Conservation (phyloP, 2,113 vertebrate species). For the Abramis brama region DNA sequence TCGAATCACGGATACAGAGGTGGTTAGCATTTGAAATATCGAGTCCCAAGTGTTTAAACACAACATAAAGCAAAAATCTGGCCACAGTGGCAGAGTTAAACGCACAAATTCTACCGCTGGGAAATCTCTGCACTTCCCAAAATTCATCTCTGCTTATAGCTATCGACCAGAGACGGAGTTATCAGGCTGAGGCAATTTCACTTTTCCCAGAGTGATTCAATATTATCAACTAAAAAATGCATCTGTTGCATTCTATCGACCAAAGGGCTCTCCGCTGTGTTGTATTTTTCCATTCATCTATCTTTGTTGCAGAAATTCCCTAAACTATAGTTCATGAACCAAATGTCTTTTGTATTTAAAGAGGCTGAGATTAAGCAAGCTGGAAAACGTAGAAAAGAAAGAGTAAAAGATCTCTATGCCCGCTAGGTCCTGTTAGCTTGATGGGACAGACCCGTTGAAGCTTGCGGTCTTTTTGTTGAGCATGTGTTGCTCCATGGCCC, state of each 20-base stretch:
- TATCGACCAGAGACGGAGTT: conserved; percentile 24
- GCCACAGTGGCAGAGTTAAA: not conserved
- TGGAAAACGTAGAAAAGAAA: conserved; percentile 1
- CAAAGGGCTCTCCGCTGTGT: conserved; percentile 61
- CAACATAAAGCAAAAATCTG: conserved; percentile 23
- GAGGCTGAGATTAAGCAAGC: conserved; percentile 12
- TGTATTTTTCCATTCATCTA: conserved; percentile 57
- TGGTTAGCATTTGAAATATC: not conserved
- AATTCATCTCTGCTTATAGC: conserved; percentile 45
- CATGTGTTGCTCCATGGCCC: conserved; percentile 75
- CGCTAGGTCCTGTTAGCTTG: conserved; percentile 60
- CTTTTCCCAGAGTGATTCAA: conserved; percentile 31
- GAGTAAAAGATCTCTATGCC: conserved; percentile 29
- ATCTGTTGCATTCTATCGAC: conserved; percentile 60
- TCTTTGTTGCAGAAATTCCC: conserved; percentile 17
- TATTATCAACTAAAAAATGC: conserved; percentile 56
- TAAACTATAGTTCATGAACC: not conserved
- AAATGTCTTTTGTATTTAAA: conserved; percentile 21
- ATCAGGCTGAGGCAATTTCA: conserved; percentile 37
- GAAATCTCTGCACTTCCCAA: conserved; percentile 8
- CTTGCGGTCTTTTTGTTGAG: conserved; percentile 71
- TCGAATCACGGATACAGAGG: conserved; percentile 41
- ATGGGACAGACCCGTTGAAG: conserved; percentile 71
- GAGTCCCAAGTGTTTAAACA: not conserved
- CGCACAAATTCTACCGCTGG: conserved; percentile 24